Base-by-base conservation (phyloP, 2,113 vertebrate species). In the Mellivora capensis region DNA sequence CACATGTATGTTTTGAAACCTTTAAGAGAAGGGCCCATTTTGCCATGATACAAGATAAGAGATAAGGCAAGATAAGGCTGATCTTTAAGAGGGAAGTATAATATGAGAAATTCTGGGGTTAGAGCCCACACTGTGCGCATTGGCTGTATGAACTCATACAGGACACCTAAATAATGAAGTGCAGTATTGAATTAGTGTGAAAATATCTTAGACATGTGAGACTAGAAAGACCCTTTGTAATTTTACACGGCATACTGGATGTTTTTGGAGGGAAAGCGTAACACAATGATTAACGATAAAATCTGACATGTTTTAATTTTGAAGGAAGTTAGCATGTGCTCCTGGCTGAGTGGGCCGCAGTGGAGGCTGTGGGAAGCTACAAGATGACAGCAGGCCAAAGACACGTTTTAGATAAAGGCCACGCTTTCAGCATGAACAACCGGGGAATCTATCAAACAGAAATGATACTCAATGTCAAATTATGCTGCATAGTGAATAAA, bases 391-490 rank as follows among this genome's bases (percentile, higher is more conserved):
- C 84, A 91, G 95, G 90, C 96, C 97, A 83, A 25, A 96, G 96
- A 88, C 95, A 49, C 54, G 37, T 85, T 85, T 94, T 59, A 93
- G 94, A 94, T 88, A 93, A 94, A 96, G 96, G 88, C 87, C 3
- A 1, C 92, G 62, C 88, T 97, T 97, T 96, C 95, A 93, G 94
- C 97, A 83, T 96, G 94, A 98, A 91, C 94, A 89, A 95, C 94
- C 94, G 93, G 94, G 90, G 93, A 79, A 85, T 95, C 96, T 44
- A 95, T 90, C 90, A 91, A 79, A 96, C 1, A 88, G 87, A 94
- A 97, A 95, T 1, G 87, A 88, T 88, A 74, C 77, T 86, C 94
- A 37, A 42, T 85, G 93, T 97, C 98, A 97, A 95, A 96, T 93
- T 90, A 96, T 83, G 81, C 95, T 86, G 88, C 95, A 49, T 91